phyloP scores from a whole-genome alignment of 1,140 invertebrate genomes.

The Euwallacea similis region DNA sequence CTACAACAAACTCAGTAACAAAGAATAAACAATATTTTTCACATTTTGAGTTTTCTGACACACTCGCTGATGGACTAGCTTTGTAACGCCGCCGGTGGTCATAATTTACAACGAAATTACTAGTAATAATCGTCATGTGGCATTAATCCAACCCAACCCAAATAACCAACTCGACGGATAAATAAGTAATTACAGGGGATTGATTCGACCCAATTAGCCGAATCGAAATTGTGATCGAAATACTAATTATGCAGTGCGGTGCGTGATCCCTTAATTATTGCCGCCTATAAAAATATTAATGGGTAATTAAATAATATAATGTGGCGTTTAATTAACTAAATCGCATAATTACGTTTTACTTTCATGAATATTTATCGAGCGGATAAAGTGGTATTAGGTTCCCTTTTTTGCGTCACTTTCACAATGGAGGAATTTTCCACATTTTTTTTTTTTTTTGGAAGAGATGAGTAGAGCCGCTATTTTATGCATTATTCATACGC shows the following conservation, averaged over 20 bases:
- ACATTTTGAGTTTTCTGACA: too few relatives aligned
- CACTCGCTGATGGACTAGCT: too few relatives aligned
- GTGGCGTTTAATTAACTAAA: conserved; percentile 12
- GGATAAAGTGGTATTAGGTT: background rate
- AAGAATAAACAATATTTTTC: too few relatives aligned
- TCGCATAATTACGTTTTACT: conserved; percentile 2
- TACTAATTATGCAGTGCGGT: conserved; percentile 1
- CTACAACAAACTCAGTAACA: too few relatives aligned
- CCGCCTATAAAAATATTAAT: conserved; percentile 1
- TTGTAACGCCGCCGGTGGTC: too few relatives aligned
- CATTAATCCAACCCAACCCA: background rate
- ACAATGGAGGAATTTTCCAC: background rate
- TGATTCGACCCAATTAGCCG: conserved; percentile 4
- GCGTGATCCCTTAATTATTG: conserved; percentile 2
- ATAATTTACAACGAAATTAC: too few relatives aligned
- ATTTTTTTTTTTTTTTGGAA: background rate
- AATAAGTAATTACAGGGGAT: conserved; percentile 2
- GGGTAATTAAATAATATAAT: conserved; percentile 13
- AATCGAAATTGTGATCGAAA: conserved; percentile 5
- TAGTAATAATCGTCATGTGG: background rate
- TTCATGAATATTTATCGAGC: background rate
- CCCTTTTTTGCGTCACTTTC: background rate
- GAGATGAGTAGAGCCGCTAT: background rate
- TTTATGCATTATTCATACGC: conserved; percentile 21
- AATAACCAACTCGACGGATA: background rate